Conservation (phyloP, 2,888 invertebrate genomes). For the Drosophila infuscata region DNA sequence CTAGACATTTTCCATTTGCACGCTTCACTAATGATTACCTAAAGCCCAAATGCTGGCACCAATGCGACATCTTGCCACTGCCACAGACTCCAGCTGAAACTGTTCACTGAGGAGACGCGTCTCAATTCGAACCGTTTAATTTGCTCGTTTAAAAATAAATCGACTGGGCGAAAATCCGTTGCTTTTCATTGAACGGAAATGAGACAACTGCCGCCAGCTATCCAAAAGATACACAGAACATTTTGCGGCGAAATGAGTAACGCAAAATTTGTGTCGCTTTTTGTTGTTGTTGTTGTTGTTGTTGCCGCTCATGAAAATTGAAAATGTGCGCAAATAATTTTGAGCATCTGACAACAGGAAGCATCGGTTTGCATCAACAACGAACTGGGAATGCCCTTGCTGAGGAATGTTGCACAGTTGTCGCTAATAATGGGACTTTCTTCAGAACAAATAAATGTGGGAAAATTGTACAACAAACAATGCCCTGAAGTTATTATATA, state of each 20-base stretch:
- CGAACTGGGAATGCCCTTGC: slow-evolving; percentile 57
- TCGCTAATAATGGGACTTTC: slow-evolving; percentile 28
- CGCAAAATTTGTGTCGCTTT: slow-evolving; percentile 19
- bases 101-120: slow-evolving; percentile 25
- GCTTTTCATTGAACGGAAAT: slow-evolving; percentile 63
- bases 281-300: background rate
- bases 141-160: slow-evolving; percentile 44
- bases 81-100: background rate
- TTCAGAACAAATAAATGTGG: slow-evolving; percentile 43
- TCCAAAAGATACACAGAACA: slow-evolving; percentile 23
- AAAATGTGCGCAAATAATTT: slow-evolving; percentile 30
- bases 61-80: slow-evolving; percentile 58
- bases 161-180: slow-evolving; percentile 43
- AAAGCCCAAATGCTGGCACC: slow-evolving; percentile 71
- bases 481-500: slow-evolving; percentile 9
- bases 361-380: background rate
- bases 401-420: slow-evolving; percentile 1
- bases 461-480: slow-evolving; percentile 34
- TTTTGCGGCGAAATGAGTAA: slow-evolving; percentile 15
- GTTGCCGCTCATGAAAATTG: slow-evolving; percentile 21
- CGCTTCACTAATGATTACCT: slow-evolving; percentile 54
- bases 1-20: slow-evolving; percentile 44
- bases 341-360: slow-evolving; percentile 28
- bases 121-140: slow-evolving; percentile 23
- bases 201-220: slow-evolving; percentile 35